Evolutionary conservation across 2,113 vertebrate species (phyloP), one percentile per base, ranked within the genome.

Genomic region (Eclectus roratus): DNA sequence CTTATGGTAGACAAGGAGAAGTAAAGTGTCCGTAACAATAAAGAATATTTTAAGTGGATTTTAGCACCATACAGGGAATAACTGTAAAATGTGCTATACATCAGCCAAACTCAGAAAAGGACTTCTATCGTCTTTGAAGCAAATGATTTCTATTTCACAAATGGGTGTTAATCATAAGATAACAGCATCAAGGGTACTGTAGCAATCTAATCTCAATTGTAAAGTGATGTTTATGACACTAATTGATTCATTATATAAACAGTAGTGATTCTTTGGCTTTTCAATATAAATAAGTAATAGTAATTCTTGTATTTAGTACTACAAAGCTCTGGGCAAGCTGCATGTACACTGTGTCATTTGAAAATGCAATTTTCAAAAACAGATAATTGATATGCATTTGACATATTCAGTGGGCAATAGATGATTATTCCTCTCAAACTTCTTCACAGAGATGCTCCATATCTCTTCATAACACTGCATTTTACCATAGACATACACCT

Each of bases 151-250:
- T 56, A 15, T 66, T 70, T 74, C 29, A 82, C 28, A 87, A 77
- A 47, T 33, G 31, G 28, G 2, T 69, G 70, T 52, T 92, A 91
- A 92, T 58, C 27, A 73, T 74, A 89, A 86, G 33, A 80, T 83
- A 94, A 90, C 33, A 68, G 23, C 23, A 79, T 77, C 74, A 61
- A 41, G 65, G 15, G 27, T 44, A 58, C 16, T 63, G 25, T 13
- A 61, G 60, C 63, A 85, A 43, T 53, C 85, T 92, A 82, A 68
- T 93, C 73, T 89, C 61, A 78, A 63, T 88, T 37, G 43, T 88
- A 87, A 82, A 94, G 72, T 64, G 63, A 91, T 58, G 31, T 56
- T 92, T 95, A 41, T 85, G 82, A 94, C 78, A 82, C 35, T 87
- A 95, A 92, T 55, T 73, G 80, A 77, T 71, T 76, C 18, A 10